Conservation (phyloP, 2,113 vertebrate species). For the Chunga burmeisteri region DNA sequence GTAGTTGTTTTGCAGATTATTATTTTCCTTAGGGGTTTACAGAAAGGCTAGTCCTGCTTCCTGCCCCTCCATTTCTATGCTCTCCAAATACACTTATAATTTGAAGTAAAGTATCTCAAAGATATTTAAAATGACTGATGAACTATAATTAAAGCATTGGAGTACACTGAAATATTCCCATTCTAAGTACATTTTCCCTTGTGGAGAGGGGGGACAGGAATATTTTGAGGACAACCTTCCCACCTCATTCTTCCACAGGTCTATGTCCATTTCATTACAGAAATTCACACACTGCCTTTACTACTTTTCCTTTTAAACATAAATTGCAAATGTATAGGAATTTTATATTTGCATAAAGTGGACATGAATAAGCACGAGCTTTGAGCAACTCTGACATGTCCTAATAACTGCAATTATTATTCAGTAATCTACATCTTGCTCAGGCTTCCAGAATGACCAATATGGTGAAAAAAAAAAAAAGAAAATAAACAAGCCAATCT, state of each 20-base stretch:
- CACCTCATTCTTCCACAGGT: background rate
- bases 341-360: background rate
- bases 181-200: background rate
- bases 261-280: background rate
- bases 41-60: background rate
- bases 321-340: background rate
- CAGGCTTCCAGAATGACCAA: background rate
- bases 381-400: background rate
- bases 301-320: background rate
- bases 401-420: background rate
- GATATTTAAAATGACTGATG: background rate
- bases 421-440: background rate
- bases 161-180: background rate
- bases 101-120: background rate
- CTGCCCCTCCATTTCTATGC: rapidly evolving
- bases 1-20: background rate
- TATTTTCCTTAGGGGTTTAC: background rate
- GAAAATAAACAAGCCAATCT: background rate
- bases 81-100: background rate
- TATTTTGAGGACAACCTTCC: background rate
- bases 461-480: background rate
- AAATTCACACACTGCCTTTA: background rate
- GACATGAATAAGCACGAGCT: background rate
- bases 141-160: background rate
- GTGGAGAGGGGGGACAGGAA: rapidly evolving